Evolutionary conservation across 2,113 vertebrate species (phyloP).

Genomic region (Paramisgurnus dabryanus): DNA sequence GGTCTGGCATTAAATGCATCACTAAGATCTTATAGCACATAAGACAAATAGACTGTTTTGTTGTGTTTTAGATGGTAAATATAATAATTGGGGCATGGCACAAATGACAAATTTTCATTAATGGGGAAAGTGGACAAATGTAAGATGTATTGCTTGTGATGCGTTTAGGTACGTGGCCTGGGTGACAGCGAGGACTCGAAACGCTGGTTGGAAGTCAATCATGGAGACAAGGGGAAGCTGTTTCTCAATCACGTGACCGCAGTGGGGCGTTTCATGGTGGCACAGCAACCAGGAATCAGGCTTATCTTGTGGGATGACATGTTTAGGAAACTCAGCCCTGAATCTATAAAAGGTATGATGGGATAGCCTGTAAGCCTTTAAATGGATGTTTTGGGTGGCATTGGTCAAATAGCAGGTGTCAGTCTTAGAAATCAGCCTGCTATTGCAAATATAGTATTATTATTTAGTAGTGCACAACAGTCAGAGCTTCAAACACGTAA

Average conservation of each 20-base stretch:
- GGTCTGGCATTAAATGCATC: too few relatives aligned
- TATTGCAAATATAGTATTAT: too few relatives aligned
- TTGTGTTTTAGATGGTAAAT: too few relatives aligned
- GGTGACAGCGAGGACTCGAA: constrained; percentile 76
- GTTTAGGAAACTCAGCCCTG: constrained; percentile 65
- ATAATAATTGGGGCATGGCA: too few relatives aligned
- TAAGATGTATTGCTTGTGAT: neutral
- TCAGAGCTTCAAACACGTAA: neutral
- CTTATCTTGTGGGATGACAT: constrained; percentile 79
- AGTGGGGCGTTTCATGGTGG: constrained; percentile 65
- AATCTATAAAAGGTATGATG: constrained; percentile 65
- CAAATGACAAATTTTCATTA: too few relatives aligned
- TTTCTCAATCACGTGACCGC: constrained; percentile 74
- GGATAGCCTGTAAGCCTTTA: too few relatives aligned
- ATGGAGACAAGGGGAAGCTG: constrained; percentile 66
- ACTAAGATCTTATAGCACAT: too few relatives aligned
- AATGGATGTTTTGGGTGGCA: neutral
- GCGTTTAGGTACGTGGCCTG: constrained; percentile 73
- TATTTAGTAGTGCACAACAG: neutral
- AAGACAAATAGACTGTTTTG: too few relatives aligned
- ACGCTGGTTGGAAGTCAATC: constrained; percentile 69
- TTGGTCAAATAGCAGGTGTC: too few relatives aligned
- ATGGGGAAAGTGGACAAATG: neutral
- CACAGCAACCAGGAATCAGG: constrained; percentile 55
- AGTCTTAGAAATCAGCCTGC: too few relatives aligned